Evolutionary conservation across 2,797 vertebrate genomes (phyloP).

Genomic region (Austrolebias charrua): DNA sequence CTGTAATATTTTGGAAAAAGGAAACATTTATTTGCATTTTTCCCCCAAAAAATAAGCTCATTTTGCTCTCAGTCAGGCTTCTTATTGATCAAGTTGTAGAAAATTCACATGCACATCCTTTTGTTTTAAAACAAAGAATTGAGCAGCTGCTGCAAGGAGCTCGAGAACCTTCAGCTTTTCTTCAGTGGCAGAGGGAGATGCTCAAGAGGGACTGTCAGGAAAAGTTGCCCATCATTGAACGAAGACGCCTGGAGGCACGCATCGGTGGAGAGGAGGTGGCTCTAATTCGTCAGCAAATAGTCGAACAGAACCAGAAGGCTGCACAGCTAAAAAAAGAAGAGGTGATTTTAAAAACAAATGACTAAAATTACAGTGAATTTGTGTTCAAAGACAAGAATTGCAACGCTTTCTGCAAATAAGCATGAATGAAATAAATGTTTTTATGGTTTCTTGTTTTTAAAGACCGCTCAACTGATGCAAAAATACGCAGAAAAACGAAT

Average conservation of each 20-base stretch:
- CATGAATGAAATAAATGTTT: neutral
- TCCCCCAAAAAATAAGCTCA: too few relatives aligned
- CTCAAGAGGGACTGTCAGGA: slow-evolving; percentile 81
- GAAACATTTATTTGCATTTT: too few relatives aligned
- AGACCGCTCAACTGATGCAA: slow-evolving; percentile 83
- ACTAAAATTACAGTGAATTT: slow-evolving; percentile 9
- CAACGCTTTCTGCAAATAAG: slow-evolving; percentile 6
- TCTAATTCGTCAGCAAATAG: slow-evolving; percentile 78
- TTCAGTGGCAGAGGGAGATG: slow-evolving; percentile 88
- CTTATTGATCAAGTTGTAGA: neutral
- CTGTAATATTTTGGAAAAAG: too few relatives aligned
- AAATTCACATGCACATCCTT: slow-evolving; percentile 1
- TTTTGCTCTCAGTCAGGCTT: neutral
- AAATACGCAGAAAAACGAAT: slow-evolving; percentile 78
- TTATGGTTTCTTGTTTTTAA: slow-evolving; percentile 34
- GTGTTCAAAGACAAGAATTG: neutral
- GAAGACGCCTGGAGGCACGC: slow-evolving; percentile 79
- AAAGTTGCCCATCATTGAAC: slow-evolving; percentile 75
- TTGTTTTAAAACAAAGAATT: slow-evolving; percentile 72
- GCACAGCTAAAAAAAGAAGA: slow-evolving; percentile 84
- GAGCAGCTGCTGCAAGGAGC: slow-evolving; percentile 81
- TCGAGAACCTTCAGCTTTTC: slow-evolving; percentile 82
- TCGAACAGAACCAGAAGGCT: slow-evolving; percentile 82
- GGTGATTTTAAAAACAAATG: slow-evolving; percentile 69
- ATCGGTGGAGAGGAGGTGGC: slow-evolving; percentile 84